Percentiles rank a stretch among this genome's conserved stretches.
phyloP scores from a whole-genome alignment of 1,140 invertebrate species.

The Heliconius nattereri region DNA sequence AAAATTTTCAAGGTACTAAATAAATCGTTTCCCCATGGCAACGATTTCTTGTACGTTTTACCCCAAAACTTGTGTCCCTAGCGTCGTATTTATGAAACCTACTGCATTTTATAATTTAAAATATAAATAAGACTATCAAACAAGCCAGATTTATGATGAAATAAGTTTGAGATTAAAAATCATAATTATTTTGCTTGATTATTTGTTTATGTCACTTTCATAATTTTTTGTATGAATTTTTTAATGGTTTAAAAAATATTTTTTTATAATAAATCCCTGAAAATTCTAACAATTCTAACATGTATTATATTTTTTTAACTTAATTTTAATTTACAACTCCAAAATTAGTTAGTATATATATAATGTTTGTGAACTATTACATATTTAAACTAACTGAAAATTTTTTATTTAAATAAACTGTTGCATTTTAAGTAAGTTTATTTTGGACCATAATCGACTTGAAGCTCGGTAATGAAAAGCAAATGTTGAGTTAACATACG shows the following conservation, averaged over 20 bases:
- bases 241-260: no score
- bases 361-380: no score
- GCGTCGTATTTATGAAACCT: not conserved
- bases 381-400: no score
- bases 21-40: constrained; percentile 6
- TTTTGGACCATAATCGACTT: constrained; percentile 25
- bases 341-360: no score
- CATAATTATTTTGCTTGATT: not conserved
- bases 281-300: no score
- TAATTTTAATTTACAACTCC: no score
- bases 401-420: constrained; percentile 21
- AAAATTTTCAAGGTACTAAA: constrained; percentile 4
- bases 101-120: not conserved
- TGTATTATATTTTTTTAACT: not conserved
- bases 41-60: not conserved
- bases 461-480: constrained; percentile 29
- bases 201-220: not conserved
- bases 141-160: not conserved
- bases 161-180: not conserved
- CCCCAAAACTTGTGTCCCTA: not conserved
- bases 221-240: no score
- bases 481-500: constrained; percentile 32
- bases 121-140: not conserved
- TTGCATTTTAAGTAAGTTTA: constrained; percentile 32
- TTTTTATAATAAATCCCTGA: no score